Evolutionary conservation across 2,113 vertebrate genomes (phyloP).

Genomic region (Mellivora capensis): DNA sequence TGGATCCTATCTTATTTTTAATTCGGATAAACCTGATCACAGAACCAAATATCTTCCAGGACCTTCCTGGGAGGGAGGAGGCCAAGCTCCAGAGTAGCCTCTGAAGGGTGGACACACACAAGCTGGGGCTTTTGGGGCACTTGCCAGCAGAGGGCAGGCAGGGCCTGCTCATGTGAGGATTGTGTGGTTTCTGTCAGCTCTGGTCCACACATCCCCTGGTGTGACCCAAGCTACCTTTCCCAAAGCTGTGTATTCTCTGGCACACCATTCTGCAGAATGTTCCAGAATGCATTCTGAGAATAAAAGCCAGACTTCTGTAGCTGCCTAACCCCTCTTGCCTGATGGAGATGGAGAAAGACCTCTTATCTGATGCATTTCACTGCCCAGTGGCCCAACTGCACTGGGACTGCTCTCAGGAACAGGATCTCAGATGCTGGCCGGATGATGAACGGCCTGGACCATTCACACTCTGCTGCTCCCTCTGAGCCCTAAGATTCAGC

Average conservation of each 20-base stretch:
- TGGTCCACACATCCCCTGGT: neutral
- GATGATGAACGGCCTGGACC: neutral
- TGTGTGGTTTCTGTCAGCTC: too few species aligned
- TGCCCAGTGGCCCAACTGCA: too few species aligned
- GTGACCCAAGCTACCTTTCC: neutral
- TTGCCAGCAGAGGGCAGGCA: neutral
- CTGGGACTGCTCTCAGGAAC: too few species aligned
- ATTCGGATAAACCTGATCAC: neutral
- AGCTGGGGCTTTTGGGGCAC: neutral
- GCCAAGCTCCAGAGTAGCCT: neutral
- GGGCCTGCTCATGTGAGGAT: too few species aligned
- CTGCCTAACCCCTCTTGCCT: neutral
- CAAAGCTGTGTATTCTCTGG: neutral
- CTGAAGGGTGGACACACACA: neutral
- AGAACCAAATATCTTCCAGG: neutral
- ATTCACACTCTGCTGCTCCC: neutral
- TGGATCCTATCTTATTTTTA: neutral
- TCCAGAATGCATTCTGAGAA: neutral
- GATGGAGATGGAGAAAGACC: neutral
- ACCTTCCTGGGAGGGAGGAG: neutral
- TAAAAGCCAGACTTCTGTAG: neutral
- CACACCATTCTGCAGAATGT: too few species aligned
- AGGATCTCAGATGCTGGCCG: neutral
- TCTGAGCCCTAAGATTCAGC: neutral
- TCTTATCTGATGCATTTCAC: neutral